These are phyloP conservation scores for Scaptomyza tumidula DNA, from an alignment of 2,888 invertebrate genomes.

Conservation along the genomic window DNA sequence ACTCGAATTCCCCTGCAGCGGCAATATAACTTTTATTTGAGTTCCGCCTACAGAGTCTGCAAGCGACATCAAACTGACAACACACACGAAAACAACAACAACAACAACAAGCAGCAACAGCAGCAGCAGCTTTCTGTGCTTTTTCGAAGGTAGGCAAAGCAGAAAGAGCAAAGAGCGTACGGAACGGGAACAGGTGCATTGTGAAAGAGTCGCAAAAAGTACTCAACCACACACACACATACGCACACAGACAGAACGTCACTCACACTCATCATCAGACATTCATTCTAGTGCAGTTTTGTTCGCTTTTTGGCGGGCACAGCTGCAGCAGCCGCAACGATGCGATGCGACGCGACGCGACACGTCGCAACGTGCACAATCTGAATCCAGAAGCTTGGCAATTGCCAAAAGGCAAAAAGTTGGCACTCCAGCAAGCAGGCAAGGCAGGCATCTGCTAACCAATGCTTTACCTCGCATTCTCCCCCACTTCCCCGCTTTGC, in stretches of 20 bases:
- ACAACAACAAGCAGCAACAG: slow-evolving; percentile 5
- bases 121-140: slow-evolving; percentile 4
- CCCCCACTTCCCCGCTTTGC: not conserved
- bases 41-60: slow-evolving; percentile 67
- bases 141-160: slow-evolving; percentile 19
- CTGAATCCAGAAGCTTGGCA: slow-evolving; percentile 43
- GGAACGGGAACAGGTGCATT: slow-evolving; percentile 42
- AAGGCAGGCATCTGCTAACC: slow-evolving; percentile 35
- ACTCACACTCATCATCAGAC: slow-evolving; percentile 31
- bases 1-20: slow-evolving; percentile 78
- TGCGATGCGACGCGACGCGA: not conserved
- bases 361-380: slow-evolving; percentile 27
- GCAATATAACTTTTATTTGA: slow-evolving; percentile 79
- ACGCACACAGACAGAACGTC: slow-evolving; percentile 14
- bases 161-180: slow-evolving; percentile 36
- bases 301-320: slow-evolving; percentile 6
- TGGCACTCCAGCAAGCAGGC: slow-evolving; percentile 22
- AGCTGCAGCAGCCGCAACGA: slow-evolving; percentile 1
- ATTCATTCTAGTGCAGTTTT: not conserved
- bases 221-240: slow-evolving; percentile 6
- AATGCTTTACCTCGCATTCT: not conserved
- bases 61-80: slow-evolving; percentile 37
- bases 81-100: slow-evolving; percentile 2
- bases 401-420: slow-evolving; percentile 40
- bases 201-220: slow-evolving; percentile 20